phyloP scores from a whole-genome alignment of 2,888 invertebrate genomes.

The Malacosoma neustria region DNA sequence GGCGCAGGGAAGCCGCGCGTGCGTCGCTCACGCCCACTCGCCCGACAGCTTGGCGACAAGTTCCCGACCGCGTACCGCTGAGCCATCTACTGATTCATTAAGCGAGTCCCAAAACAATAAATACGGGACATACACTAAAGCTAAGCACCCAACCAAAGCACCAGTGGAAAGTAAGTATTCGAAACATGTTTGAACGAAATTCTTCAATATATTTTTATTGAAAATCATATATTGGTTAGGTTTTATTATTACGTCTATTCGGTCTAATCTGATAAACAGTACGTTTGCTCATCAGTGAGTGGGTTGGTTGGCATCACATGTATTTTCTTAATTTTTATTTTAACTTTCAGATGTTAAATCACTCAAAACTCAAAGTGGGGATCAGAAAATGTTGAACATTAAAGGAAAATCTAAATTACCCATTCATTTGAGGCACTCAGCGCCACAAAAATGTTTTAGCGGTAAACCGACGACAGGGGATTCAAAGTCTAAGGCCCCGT shows the following conservation, averaged over 20 bases:
- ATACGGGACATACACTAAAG: constrained; percentile 56
- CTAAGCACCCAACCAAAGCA: constrained; percentile 33
- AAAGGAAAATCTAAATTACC: constrained; percentile 39
- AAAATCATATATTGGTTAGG: not conserved
- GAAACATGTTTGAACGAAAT: not conserved
- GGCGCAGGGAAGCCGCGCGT: constrained; percentile 33
- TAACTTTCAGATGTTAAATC: constrained; percentile 27
- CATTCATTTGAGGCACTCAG: constrained; percentile 15
- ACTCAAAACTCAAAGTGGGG: constrained; percentile 15
- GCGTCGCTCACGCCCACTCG: constrained; percentile 49
- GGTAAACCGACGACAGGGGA: constrained; percentile 5
- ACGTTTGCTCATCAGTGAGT: no score
- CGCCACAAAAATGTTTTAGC: constrained; percentile 3
- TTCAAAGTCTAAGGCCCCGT: constrained; percentile 5
- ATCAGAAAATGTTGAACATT: constrained; percentile 11
- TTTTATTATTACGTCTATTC: no score
- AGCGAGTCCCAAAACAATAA: constrained; percentile 51
- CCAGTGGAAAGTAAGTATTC: constrained; percentile 41
- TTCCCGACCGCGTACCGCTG: constrained; percentile 56
- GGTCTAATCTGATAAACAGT: no score
- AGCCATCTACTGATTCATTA: constrained; percentile 63
- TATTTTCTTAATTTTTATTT: not conserved
- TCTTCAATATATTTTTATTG: not conserved
- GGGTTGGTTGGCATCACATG: no score
- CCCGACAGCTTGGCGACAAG: constrained; percentile 65